Percentiles rank a stretch among this genome's conserved stretches.
Evolutionary conservation across 2,888 invertebrate species (phyloP).

Genomic region (Neoaliturus tenellus): DNA sequence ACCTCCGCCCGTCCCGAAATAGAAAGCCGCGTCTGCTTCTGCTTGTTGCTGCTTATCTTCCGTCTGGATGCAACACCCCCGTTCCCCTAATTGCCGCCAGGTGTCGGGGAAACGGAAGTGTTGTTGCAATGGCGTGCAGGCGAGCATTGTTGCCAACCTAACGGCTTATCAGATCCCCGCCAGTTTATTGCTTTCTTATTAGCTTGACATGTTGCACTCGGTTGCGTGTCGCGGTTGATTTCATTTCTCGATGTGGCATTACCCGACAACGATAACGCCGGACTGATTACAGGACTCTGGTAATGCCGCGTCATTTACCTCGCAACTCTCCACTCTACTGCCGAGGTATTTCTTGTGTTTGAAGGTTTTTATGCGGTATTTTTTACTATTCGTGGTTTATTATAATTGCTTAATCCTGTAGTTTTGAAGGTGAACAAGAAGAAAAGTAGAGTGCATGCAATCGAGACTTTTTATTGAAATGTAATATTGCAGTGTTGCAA

Average conservation of each 20-base stretch:
- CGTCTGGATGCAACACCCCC: not conserved
- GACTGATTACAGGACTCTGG: constrained; percentile 3
- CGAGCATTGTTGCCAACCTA: not conserved
- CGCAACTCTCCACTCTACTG: no score
- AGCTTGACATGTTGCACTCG: constrained; percentile 39
- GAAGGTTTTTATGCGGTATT: no score
- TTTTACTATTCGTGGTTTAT: no score
- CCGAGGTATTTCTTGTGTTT: no score
- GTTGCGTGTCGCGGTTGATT: constrained; percentile 27
- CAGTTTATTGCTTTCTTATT: constrained; percentile 45
- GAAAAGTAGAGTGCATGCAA: no score
- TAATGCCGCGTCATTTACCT: not conserved
- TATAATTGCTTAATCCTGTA: no score
- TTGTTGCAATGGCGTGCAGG: constrained; percentile 37
- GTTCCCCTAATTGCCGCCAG: constrained; percentile 10
- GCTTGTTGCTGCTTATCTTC: no score
- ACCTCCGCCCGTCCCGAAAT: no score
- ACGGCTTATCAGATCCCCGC: constrained; percentile 24
- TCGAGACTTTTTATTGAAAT: no score
- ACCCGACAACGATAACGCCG: not conserved
- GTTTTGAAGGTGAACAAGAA: no score
- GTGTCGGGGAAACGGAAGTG: not conserved
- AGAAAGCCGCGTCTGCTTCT: no score
- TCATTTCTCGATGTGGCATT: constrained; percentile 45
- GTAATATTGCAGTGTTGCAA: no score